Conservation (phyloP, 2,797 vertebrate species). For the Merluccius polli region DNA sequence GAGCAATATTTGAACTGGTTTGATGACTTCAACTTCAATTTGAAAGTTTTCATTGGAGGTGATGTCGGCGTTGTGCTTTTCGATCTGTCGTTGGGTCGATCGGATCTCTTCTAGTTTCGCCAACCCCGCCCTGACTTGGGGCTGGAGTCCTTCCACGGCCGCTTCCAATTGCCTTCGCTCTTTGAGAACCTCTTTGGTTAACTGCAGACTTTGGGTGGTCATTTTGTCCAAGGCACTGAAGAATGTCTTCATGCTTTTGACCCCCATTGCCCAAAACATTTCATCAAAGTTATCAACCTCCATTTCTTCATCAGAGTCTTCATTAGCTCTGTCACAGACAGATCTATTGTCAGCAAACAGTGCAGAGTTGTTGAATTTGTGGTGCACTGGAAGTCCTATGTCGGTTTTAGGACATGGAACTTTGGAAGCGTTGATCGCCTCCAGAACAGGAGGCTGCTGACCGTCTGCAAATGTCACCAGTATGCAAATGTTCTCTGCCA, state of each 20-base stretch:
- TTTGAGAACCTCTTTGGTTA: conserved; percentile 55
- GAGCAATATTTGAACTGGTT: conserved; percentile 41
- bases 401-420: conserved; percentile 40
- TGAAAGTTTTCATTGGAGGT: conserved; percentile 49
- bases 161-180: conserved; percentile 42
- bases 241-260: conserved; percentile 48
- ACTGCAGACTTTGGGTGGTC: conserved; percentile 40
- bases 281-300: conserved; percentile 40
- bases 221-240: conserved; percentile 31
- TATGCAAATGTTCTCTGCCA: conserved; percentile 41
- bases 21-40: conserved; percentile 39
- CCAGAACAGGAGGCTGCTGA: conserved; percentile 31
- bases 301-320: conserved; percentile 27
- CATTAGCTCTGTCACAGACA: neutral
- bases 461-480: conserved; percentile 52
- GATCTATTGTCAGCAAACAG: conserved; percentile 35
- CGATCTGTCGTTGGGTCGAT: neutral
- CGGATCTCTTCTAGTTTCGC: conserved; percentile 17
- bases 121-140: conserved; percentile 34
- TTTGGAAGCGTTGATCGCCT: conserved; percentile 22
- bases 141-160: conserved; percentile 37
- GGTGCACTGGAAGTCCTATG: conserved; percentile 23
- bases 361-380: conserved; percentile 55
- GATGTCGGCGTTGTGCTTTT: neutral
- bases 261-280: conserved; percentile 61